Evolutionary conservation across 2,113 vertebrate species (phyloP).

Genomic region (Aleadryas rufinucha): DNA sequence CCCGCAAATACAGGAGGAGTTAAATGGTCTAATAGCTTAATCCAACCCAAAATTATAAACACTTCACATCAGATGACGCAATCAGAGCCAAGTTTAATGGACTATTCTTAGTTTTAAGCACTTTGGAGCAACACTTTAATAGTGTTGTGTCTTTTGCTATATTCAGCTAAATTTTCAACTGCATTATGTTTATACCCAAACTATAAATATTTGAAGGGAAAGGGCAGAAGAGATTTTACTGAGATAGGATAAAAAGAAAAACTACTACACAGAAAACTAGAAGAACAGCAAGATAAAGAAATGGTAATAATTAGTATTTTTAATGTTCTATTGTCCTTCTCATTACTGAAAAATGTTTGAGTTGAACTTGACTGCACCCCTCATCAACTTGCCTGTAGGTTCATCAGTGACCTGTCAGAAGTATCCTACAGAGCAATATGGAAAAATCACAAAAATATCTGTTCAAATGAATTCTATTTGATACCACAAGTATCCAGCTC

Average conservation of each 20-base stretch:
- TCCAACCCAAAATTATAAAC: neutral
- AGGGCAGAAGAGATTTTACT: neutral
- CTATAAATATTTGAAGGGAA: neutral
- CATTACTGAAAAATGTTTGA: neutral
- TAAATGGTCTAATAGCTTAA: slow-evolving; percentile 22
- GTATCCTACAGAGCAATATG: neutral
- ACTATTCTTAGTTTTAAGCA: neutral
- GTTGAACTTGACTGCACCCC: neutral
- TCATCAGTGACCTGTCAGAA: neutral
- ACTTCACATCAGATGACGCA: neutral
- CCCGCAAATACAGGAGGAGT: neutral
- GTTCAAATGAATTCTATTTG: neutral
- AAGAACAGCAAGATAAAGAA: neutral
- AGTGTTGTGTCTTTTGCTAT: neutral
- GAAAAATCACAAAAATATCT: neutral
- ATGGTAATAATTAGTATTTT: neutral
- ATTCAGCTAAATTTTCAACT: neutral
- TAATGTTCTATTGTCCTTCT: neutral
- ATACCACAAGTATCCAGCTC: neutral
- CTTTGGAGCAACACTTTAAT: neutral
- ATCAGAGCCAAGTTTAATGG: neutral
- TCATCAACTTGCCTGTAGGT: neutral
- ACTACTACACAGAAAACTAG: neutral
- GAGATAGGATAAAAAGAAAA: neutral
- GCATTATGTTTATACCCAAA: neutral